Percentiles rank a stretch among this genome's conserved stretches.
phyloP scores from a whole-genome alignment of 2,113 vertebrate genomes.

The Pogonocichla stellata region DNA sequence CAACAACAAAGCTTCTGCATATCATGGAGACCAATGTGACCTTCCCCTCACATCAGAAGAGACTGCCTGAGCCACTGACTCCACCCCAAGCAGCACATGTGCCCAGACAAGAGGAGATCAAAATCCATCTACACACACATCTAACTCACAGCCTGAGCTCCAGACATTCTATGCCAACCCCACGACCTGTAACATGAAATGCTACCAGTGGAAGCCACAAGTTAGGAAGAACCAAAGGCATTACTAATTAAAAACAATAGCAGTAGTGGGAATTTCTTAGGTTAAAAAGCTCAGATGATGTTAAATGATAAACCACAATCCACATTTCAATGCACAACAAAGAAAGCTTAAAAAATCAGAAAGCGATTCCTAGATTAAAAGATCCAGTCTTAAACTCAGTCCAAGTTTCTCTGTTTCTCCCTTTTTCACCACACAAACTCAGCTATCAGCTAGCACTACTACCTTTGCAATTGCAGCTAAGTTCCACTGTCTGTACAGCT shows the following conservation, averaged over 20 bases:
- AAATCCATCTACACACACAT: not conserved
- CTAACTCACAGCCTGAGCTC: not conserved
- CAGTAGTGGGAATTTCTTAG: not conserved
- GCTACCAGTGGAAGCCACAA: not conserved
- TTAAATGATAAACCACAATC: not conserved
- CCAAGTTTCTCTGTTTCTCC: not conserved
- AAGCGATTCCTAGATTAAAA: not conserved
- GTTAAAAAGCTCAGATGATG: not conserved
- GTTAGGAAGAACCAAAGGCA: not conserved
- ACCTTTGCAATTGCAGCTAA: not conserved
- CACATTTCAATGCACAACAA: not conserved
- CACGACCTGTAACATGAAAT: not conserved
- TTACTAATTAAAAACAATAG: not conserved
- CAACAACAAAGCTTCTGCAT: not conserved
- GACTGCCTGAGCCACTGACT: not conserved
- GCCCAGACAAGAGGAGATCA: not conserved
- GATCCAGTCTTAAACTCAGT: not conserved
- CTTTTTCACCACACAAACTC: not conserved
- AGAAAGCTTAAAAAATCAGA: not conserved
- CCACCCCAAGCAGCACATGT: not conserved
- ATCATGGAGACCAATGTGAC: not conserved
- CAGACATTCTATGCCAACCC: not conserved
- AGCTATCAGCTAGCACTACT: not conserved
- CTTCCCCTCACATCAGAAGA: not conserved
- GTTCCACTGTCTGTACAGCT: too few relatives aligned